These are phyloP conservation scores for Rhagologus leucostigma DNA, from an alignment of 2,113 vertebrate genomes.

Conservation along the genomic window DNA sequence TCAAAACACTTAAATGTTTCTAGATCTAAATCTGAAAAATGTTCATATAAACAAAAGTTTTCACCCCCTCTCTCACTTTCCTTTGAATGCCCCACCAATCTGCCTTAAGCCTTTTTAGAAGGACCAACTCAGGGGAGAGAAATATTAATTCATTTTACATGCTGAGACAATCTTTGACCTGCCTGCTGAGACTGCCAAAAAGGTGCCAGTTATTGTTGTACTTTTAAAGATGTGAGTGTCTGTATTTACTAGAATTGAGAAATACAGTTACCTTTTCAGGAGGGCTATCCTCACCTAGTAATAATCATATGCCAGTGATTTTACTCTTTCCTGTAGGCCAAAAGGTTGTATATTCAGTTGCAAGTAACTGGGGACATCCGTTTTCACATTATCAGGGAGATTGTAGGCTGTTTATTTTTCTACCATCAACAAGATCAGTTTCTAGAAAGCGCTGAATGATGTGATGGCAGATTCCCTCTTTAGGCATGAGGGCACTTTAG, in stretches of 20 bases:
- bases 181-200: conserved; percentile 50
- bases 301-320: not conserved
- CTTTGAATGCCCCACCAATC: conserved; percentile 53
- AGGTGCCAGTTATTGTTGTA: conserved; percentile 38
- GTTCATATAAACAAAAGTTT: not conserved
- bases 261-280: conserved; percentile 1
- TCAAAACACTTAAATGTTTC: not conserved
- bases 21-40: conserved; percentile 41
- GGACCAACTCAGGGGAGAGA: conserved; percentile 29
- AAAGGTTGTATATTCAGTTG: not conserved
- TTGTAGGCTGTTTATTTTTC: not conserved
- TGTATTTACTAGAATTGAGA: conserved; percentile 30
- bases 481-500: not conserved
- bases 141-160: conserved; percentile 28
- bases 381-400: not conserved
- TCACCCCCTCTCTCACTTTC: not conserved
- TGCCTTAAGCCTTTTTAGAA: conserved; percentile 55
- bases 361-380: not conserved
- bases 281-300: not conserved
- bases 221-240: not conserved
- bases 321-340: not conserved
- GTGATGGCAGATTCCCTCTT: not conserved
- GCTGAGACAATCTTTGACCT: conserved; percentile 60
- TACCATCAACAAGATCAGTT: not conserved
- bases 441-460: not conserved